These are phyloP conservation scores for Garrulus glandarius DNA, from an alignment of 2,797 vertebrate genomes.

Conservation along the genomic window DNA sequence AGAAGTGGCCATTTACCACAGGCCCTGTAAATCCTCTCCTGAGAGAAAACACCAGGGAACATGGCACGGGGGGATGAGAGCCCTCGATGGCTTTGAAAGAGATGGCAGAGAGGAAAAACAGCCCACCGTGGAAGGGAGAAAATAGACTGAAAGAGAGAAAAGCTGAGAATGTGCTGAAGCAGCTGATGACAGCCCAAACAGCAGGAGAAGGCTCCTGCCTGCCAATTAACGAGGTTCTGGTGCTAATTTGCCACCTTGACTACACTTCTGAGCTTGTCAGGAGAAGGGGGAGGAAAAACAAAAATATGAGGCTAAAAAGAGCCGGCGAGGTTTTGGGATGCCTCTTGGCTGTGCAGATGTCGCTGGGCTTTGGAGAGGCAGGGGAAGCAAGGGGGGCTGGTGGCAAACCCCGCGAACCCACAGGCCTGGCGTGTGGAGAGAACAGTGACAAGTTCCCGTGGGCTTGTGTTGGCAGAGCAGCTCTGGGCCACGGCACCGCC, in stretches of 20 bases:
- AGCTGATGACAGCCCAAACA: constrained; percentile 66
- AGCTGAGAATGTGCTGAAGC: constrained; percentile 47
- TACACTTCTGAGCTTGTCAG: constrained; percentile 66
- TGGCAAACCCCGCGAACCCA: background rate
- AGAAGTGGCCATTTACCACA: constrained; percentile 1
- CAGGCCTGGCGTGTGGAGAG: background rate
- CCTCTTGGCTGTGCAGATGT: background rate
- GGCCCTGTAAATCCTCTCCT: background rate
- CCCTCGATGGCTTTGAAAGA: constrained; percentile 18
- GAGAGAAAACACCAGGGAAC: background rate
- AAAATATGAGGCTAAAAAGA: background rate
- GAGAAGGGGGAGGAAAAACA: background rate
- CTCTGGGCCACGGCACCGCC: background rate
- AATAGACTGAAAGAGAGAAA: background rate
- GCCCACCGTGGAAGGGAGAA: background rate
- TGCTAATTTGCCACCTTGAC: constrained; percentile 72
- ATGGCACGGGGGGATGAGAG: background rate
- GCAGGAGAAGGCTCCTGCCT: constrained; percentile 67
- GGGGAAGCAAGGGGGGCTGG: background rate
- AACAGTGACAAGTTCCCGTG: background rate
- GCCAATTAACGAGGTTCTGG: constrained; percentile 68
- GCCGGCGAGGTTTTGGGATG: background rate
- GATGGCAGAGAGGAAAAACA: constrained; percentile 2
- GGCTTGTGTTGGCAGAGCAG: background rate
- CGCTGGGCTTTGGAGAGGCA: background rate